Evolutionary conservation across 2,113 vertebrate species (phyloP), one percentile per base, ranked within the genome.

Genomic region (Podarcis muralis): DNA sequence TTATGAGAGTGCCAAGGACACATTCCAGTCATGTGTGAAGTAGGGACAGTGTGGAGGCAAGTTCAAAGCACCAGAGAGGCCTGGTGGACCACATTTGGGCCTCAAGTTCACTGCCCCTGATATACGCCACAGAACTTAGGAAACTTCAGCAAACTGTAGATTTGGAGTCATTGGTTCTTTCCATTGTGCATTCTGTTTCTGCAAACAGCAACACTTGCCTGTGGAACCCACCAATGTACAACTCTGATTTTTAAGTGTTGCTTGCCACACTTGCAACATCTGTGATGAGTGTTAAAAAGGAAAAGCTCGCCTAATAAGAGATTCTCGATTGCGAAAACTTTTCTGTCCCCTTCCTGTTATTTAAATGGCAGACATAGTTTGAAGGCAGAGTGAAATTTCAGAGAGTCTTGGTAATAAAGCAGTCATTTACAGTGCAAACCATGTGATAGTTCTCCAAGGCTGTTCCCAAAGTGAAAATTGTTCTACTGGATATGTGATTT

Each of bases 241-340:
- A 77, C 75, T 92, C 86, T 84, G 92, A 87, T 85, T 87, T 68
- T 53, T 62, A 88, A 82, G 84, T 48, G 37, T 40, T 90, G 87
- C 94, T 89, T 92, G 89, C 90, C 90, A 91, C 74, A 48, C 43
- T 43, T 43, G 43, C 43, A 93, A 93, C 84, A 91, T 32, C 90
- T 90, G 62, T 93, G 88, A 92, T 59, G 76, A 84, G 81, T 2
- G 1, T 69, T 90, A 20, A 62, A 62, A 78, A 65, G 48, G 87
- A 94, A 92, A 92, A 72, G 85, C n/a, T 9, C 72, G 92, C 88
- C 71, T 62, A 53, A 53, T 35, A 16, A 83, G 30, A 43, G 11
- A 59, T 66, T 69, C 40, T 83, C 22, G 11, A 92, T 72, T 91
- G 48, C 1, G 91, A 87, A 69, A 20, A 43, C 37, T 81, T 80